Evolutionary conservation across 1,140 invertebrate genomes (phyloP), one percentile per base, ranked within the genome.

Genomic region (Heliconius nattereri): DNA sequence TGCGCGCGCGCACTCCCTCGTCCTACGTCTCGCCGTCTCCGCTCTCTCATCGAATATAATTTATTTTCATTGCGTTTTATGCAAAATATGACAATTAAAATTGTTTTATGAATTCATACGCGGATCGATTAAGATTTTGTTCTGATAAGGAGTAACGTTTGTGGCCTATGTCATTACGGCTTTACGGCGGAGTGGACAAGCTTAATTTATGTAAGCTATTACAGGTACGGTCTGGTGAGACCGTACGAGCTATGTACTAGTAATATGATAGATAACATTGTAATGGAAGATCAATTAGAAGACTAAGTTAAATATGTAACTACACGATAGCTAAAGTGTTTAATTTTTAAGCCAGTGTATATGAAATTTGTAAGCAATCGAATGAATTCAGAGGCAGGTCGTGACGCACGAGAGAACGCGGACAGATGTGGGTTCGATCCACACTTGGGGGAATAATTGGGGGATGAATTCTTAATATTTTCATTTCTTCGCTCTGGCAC

Each of bases 41-140:
- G 80, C 81, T 86, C 81, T 86, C 84, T 85, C 86, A 85, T 83
- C 83, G 76, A 73, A 81, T 79, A 89, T 85, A 89, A 90, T 88
- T 92, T 90, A 87, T 88, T 87, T 85, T 85, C 87, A 87, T 87
- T 85, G 80, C 85, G 78, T 87, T 87, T 87, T 89, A 91, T 91
- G 89, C 87, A 91, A 87, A 90, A 86, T 84, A 79, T 86, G 79
- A 91, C 87, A 90, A 91, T 91, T 92, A 90, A 91, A 87, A 87
- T 88, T 87, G 85, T 87, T 88, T 90, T 90, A 90, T 89, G 86
- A 87, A 89, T 89, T 89, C 86, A 87, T 91, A 85, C 84, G 78
- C 40, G 71, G 79, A 80, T 90, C 88, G 82, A 92, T 92, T 90
- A 89, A 93, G 90, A 91, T 92, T 89, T 87, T 83, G 91, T 91